Evolutionary conservation across 2,888 invertebrate genomes (phyloP), one percentile per base, ranked within the genome.

Genomic region (Seladonia tumulorum): DNA sequence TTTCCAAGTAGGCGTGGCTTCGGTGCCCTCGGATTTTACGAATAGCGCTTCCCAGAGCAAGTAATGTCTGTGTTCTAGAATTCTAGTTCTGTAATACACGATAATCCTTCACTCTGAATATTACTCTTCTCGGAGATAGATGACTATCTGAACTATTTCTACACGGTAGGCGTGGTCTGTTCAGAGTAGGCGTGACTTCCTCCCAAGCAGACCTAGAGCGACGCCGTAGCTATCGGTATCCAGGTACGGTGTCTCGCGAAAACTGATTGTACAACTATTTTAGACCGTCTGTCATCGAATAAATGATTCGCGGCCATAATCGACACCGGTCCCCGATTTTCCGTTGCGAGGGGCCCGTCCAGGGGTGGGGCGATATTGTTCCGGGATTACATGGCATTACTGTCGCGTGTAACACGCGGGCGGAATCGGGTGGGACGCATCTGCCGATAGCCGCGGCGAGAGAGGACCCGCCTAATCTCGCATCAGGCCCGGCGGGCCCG

Each of bases 401-500:
- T 79, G 82, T 84, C 63, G 70, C 84, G 90, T 85, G 89, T 89
- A 89, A 90, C 90, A 89, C 89, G 89, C 87, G 82, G 80, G 78
- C 60, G 66, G 68, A 29, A 82, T 89, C 85, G 78, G 53, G 63
- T 63, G 53, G 79, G 63, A 82, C 72, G 79, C 83, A 87, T 90
- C 90, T 83, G 53, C 80, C 83, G 86, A 89, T 89, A 90, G 82
- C 83, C 84, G 81, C 86, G 81, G 42, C 83, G 85, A 88, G 85
- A 88, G 92, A 89, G 63, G 63, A 63, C 63, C 90, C 87, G 88
- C 91, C 93, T 93, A 94, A 94, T 94, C 94, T 93, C 86, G 89
- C 90, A 94, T 94, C 94, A 87, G 90, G 90, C 92, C 94, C 93
- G 87, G 87, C 82, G 92, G 93, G 90, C 89, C 63, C 87, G 82